A percentile compares a stretch with the other conserved stretches of the same genome.
Evolutionary conservation across 2,888 invertebrate species (phyloP).

Genomic region (Fissipunctia ypsillon): DNA sequence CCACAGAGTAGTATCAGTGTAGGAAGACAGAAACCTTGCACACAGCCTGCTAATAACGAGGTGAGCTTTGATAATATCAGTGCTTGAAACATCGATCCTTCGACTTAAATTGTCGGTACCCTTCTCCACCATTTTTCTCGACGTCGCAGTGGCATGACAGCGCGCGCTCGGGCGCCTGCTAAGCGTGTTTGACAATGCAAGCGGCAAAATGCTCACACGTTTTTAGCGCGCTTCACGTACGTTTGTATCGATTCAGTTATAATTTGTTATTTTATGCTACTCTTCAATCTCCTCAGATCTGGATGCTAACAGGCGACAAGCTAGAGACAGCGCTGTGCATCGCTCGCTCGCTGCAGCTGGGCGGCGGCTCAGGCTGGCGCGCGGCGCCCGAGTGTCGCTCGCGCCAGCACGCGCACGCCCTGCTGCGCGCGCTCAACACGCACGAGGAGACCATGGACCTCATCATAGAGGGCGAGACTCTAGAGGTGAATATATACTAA

Average conservation of each 20-base stretch:
- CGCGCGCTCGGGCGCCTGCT: too few species aligned
- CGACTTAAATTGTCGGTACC: background rate
- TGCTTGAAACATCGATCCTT: background rate
- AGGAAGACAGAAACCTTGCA: background rate
- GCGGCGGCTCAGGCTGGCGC: slow-evolving; percentile 78
- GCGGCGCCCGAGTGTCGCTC: slow-evolving; percentile 74
- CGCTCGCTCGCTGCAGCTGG: slow-evolving; percentile 98
- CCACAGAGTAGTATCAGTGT: background rate
- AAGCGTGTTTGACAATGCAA: background rate
- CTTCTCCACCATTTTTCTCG: background rate
- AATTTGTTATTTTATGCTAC: background rate
- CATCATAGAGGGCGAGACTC: slow-evolving; percentile 87
- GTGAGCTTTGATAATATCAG: background rate
- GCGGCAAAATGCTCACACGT: background rate
- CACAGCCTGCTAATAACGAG: background rate
- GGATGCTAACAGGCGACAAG: slow-evolving; percentile 98
- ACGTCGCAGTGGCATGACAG: background rate
- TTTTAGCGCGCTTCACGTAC: background rate
- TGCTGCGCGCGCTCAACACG: slow-evolving; percentile 73
- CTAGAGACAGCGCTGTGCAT: slow-evolving; percentile 99
- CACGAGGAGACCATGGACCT: slow-evolving; percentile 76
- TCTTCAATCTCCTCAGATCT: slow-evolving; percentile 89
- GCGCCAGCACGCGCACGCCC: slow-evolving; percentile 77
- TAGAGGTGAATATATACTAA: slow-evolving; percentile 73
- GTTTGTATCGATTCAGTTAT: background rate